phyloP scores from a whole-genome alignment of 2,888 invertebrate species.

The Pecten maximus region DNA sequence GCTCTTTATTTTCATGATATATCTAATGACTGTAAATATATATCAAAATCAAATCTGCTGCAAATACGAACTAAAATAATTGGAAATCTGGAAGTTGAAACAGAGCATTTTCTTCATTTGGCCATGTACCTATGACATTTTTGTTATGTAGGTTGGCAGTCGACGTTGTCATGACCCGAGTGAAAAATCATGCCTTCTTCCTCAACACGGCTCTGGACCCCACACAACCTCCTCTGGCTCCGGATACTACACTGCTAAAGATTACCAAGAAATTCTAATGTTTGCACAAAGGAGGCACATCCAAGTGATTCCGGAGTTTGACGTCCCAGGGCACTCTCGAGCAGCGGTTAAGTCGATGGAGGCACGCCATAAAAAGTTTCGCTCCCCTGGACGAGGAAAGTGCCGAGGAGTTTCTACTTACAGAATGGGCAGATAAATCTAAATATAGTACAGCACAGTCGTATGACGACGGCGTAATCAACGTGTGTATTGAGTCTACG shows the following conservation, averaged over 20 bases:
- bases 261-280: conserved; percentile 73
- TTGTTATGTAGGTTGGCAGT: conserved; percentile 62
- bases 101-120: too few relatives aligned
- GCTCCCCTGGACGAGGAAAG: conserved; percentile 43
- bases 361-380: conserved; percentile 62
- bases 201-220: conserved; percentile 74
- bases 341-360: conserved; percentile 79
- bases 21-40: too few relatives aligned
- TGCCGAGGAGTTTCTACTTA: conserved; percentile 63
- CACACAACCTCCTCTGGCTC: conserved; percentile 61
- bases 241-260: conserved; percentile 65
- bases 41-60: too few relatives aligned
- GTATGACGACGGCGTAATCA: conserved; percentile 72
- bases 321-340: conserved; percentile 79
- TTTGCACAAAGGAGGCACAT: conserved; percentile 75
- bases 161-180: conserved; percentile 67
- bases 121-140: too few relatives aligned
- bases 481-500: conserved; percentile 74
- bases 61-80: too few relatives aligned
- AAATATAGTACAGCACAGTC: conserved; percentile 69
- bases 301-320: conserved; percentile 79
- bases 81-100: too few relatives aligned
- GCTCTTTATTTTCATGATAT: too few relatives aligned
- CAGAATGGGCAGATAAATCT: conserved; percentile 68
- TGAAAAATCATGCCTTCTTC: conserved; percentile 68